Percentiles rank a stretch among this genome's conserved stretches.
These are phyloP conservation scores for Cepaea nemoralis DNA, from an alignment of 1,140 invertebrate genomes.

Conservation along the genomic window DNA sequence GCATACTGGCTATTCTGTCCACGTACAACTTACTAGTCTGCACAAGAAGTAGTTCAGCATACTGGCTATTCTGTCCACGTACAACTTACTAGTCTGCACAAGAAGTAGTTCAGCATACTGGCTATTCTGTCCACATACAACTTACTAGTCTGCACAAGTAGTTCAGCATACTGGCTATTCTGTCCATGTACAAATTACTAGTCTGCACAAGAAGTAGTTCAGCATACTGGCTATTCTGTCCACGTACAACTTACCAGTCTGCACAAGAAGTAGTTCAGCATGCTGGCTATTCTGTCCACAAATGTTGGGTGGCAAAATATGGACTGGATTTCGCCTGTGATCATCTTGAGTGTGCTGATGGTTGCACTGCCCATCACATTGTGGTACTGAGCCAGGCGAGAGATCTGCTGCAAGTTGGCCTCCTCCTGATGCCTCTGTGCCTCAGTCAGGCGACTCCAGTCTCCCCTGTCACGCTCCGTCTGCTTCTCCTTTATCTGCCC, in stretches of 20 bases:
- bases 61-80: no score
- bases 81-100: no score
- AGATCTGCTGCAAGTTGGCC: conserved; percentile 82
- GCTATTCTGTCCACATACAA: no score
- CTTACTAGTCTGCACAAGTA: no score
- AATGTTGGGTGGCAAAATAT: conserved; percentile 93
- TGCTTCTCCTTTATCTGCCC: conserved; percentile 73
- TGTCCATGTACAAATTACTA: no score
- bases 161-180: no score
- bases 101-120: no score
- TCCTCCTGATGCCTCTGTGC: conserved; percentile 84
- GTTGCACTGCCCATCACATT: conserved; percentile 93
- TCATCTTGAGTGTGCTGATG: conserved; percentile 84
- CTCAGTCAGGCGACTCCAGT: conserved; percentile 81
- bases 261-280: conserved; percentile 95
- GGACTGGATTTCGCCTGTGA: conserved; percentile 85
- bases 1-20: no score
- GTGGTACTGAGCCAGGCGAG: conserved; percentile 89
- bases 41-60: no score
- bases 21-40: no score
- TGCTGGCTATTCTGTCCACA: conserved; percentile 91
- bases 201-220: no score
- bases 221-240: no score
- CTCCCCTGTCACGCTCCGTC: conserved; percentile 78
- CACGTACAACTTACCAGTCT: conserved; percentile 84